Evolutionary conservation across 2,113 vertebrate genomes (phyloP), one percentile per base, ranked within the genome.

Genomic region (Myodes glareolus): DNA sequence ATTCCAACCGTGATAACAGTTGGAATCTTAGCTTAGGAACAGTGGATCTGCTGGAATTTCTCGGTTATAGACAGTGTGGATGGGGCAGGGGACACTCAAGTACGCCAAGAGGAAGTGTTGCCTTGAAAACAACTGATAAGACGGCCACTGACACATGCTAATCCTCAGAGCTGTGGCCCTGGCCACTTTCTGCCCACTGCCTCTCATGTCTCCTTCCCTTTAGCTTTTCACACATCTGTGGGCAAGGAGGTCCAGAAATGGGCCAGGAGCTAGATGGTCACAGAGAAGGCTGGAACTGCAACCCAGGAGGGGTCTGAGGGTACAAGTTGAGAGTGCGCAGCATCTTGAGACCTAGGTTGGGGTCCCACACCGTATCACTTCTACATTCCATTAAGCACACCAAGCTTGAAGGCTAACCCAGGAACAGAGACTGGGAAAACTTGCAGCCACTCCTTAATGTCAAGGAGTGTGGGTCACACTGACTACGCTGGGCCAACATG

Each of bases 401-500:
- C 47, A 45, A 52, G 68, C 9, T n/a, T 58, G 13, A 3, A 4
- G 19, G n/a, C 11, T 50, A 25, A 13, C 33, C 63, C n/a, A 17
- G 36, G 58, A 6, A 65, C 63, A 33, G 47, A 45, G 63, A 31
- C 17, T 90, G 52, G 52, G 77, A 1, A 78, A 75, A 5, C 17
- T 89, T 52, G 61, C 33, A n/a, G n/a, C 76, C 27, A 50, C 33
- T 52, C 85, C 76, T 88, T 45, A 29, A 16, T n/a, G 45, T 45
- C 17, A 70, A 11, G 29, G 9, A 25, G 13, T 6, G 1, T 23
- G 31, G 31, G 36, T 33, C 36, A 33, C 1, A 14, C 52, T 36
- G 81, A 10, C n/a, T 10, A 0, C n/a, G 5, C 23, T 1, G 8
- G 27, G 7, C n/a, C 31, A 25, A 5, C 0, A 10, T 65, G 2